Percentiles rank a stretch among this genome's conserved stretches.
These are phyloP conservation scores for Salticus scenicus DNA, from an alignment of 2,888 invertebrate species.

Conservation along the genomic window DNA sequence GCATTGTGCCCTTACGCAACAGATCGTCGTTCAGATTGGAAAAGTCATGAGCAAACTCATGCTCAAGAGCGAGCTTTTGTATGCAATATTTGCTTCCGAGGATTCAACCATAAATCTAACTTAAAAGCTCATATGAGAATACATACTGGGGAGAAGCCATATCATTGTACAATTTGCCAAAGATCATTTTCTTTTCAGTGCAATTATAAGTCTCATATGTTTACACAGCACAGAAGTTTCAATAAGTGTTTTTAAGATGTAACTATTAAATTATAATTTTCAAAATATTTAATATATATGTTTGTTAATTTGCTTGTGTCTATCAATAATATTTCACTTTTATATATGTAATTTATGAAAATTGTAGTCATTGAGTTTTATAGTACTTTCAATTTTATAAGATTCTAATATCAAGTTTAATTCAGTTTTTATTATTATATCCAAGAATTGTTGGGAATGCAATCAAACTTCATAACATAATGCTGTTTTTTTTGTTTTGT, in stretches of 20 bases:
- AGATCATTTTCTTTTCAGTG: slow-evolving; percentile 81
- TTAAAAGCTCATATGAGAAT: slow-evolving; percentile 90
- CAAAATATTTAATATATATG: no score
- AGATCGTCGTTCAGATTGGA: slow-evolving; percentile 20
- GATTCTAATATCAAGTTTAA: no score
- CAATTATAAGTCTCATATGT: slow-evolving; percentile 15
- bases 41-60: slow-evolving; percentile 15
- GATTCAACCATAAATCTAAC: slow-evolving; percentile 64
- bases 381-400: no score
- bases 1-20: slow-evolving; percentile 15
- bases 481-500: no score
- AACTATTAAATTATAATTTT: not conserved
- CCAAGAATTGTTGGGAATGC: no score
- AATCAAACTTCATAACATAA: no score
- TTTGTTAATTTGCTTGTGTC: no score
- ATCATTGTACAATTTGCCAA: slow-evolving; percentile 86
- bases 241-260: not conserved
- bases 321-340: no score
- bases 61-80: slow-evolving; percentile 27
- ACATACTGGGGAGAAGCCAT: slow-evolving; percentile 92
- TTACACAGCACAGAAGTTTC: slow-evolving; percentile 13
- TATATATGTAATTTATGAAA: no score
- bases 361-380: no score
- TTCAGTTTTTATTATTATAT: no score
- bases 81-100: slow-evolving; percentile 4